Conservation (phyloP, 2,888 invertebrate genomes). For the Nemotelus nigrinus region DNA sequence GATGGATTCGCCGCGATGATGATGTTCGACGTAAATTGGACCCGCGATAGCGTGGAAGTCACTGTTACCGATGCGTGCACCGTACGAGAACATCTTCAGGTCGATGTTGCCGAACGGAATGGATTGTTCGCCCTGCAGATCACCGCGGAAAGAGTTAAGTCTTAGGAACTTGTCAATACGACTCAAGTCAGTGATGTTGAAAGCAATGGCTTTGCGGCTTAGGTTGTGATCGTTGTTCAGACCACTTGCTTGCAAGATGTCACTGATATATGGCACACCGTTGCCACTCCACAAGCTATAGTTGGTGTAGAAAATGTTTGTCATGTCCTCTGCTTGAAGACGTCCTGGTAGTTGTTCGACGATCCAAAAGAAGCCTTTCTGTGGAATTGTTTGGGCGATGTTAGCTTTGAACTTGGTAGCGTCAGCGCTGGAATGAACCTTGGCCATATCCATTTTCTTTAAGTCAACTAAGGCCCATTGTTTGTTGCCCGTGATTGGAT, state of each 20-base stretch:
- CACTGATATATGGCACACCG: constrained; percentile 62
- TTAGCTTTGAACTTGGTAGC: constrained; percentile 51
- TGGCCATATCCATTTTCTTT: constrained; percentile 64
- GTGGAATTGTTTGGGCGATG: constrained; percentile 42
- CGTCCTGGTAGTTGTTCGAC: constrained; percentile 81
- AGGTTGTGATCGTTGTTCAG: constrained; percentile 56
- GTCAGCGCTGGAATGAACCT: constrained; percentile 55
- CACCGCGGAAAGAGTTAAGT: constrained; percentile 62
- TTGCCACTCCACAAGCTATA: constrained; percentile 77
- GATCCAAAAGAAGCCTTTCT: constrained; percentile 70
- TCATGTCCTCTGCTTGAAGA: constrained; percentile 66
- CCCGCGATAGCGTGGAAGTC: constrained; percentile 64
- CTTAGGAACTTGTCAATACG: constrained; percentile 61
- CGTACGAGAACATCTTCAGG: constrained; percentile 63
- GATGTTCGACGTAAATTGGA: constrained; percentile 55
- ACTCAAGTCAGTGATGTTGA: constrained; percentile 59
- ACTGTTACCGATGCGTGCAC: constrained; percentile 58
- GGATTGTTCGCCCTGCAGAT: constrained; percentile 61
- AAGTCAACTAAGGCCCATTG: constrained; percentile 88
- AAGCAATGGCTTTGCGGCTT: constrained; percentile 56
- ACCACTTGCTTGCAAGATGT: constrained; percentile 59
- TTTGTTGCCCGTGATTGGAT: constrained; percentile 85
- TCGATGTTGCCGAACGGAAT: constrained; percentile 65
- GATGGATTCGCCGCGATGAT: not conserved
- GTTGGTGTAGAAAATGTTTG: constrained; percentile 54